phyloP scores from a whole-genome alignment of 1,140 invertebrate genomes.

The Chelonus insularis region DNA sequence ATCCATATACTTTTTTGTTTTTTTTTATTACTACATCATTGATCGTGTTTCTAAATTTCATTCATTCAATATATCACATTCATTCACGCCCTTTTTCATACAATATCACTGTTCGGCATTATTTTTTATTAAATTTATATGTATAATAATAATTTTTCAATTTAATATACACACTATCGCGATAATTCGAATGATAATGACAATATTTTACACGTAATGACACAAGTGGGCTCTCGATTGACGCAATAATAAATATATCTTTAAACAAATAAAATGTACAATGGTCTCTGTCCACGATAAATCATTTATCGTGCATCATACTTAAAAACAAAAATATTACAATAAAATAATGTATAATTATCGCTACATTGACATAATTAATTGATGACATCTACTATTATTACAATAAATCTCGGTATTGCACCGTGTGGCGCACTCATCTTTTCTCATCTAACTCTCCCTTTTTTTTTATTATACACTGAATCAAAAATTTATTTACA shows the following conservation, averaged over 20 bases:
- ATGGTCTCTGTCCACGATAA: conserved; percentile 37
- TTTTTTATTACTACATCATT: conserved; percentile 25
- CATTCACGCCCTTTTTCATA: conserved; percentile 18
- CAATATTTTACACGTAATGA: conserved; percentile 59
- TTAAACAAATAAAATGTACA: conserved; percentile 57
- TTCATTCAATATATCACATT: conserved; percentile 7
- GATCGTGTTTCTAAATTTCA: conserved; percentile 5
- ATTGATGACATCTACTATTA: conserved; percentile 12
- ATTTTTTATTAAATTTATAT: conserved; percentile 32
- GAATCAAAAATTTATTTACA: conserved; percentile 1
- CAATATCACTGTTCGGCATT: conserved; percentile 34
- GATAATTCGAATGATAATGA: conserved; percentile 58
- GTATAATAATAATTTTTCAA: conserved; percentile 32
- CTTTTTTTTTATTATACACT: background rate
- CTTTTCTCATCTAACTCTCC: conserved; percentile 27
- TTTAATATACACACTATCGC: conserved; percentile 58
- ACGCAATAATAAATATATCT: conserved; percentile 56
- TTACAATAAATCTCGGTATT: conserved; percentile 45
- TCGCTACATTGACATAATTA: conserved; percentile 5
- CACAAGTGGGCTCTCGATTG: conserved; percentile 44
- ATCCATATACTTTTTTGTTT: background rate
- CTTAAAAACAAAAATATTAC: background rate
- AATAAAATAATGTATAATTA: conserved; percentile 3
- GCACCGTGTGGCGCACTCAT: conserved; percentile 46
- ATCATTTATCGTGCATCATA: background rate